Evolutionary conservation across 2,888 invertebrate genomes (phyloP).

Genomic region (Idaea straminata): DNA sequence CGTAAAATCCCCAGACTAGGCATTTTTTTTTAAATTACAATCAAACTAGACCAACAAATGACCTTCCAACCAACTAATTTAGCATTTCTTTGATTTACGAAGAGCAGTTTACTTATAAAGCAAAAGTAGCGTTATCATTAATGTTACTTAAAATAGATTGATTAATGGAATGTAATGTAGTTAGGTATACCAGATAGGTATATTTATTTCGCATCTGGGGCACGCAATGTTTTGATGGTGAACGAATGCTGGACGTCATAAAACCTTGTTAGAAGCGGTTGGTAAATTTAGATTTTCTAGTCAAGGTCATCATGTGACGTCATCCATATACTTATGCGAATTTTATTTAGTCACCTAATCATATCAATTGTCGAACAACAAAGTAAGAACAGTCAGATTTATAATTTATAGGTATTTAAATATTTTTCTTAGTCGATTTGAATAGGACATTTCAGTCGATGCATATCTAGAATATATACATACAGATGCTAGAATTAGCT

Average conservation of each 20-base stretch:
- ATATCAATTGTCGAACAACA: no score
- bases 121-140: background rate
- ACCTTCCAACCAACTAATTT: background rate
- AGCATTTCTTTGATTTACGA: background rate
- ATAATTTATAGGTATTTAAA: no score
- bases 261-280: constrained; percentile 33
- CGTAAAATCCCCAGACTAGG: no score
- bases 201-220: constrained; percentile 13
- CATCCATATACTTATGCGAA: constrained; percentile 1
- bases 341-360: background rate
- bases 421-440: no score
- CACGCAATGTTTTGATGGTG: constrained; percentile 25
- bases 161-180: constrained; percentile 13
- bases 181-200: background rate
- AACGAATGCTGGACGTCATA: constrained; percentile 28
- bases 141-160: constrained; percentile 8
- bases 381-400: no score
- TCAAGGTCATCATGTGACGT: constrained; percentile 24
- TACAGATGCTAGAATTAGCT: no score
- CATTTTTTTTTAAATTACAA: no score
- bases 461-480: no score
- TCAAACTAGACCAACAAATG: background rate
- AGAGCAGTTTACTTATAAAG: background rate
- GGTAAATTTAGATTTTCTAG: constrained; percentile 36
- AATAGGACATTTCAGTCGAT: no score